Percentiles rank a stretch among this genome's conserved stretches.
Evolutionary conservation across 2,113 vertebrate genomes (phyloP).

Genomic region (Pomatostomus ruficeps): DNA sequence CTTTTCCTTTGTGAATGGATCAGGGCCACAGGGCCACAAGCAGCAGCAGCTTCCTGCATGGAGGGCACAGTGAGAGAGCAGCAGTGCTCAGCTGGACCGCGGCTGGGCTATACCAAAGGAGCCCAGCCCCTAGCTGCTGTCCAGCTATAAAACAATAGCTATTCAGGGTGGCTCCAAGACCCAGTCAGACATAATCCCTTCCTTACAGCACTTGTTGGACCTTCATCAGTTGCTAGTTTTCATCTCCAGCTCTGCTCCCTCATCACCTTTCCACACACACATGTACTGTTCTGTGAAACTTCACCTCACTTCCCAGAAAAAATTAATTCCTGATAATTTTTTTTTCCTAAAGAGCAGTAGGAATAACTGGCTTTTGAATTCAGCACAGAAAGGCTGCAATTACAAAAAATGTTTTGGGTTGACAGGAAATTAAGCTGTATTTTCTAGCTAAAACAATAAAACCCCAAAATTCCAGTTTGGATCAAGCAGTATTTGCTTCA

Average conservation of each 20-base stretch:
- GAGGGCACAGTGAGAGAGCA: background rate
- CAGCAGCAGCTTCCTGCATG: background rate
- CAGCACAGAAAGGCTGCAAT: background rate
- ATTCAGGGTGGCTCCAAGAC: background rate
- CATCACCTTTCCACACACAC: background rate
- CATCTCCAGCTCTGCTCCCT: background rate
- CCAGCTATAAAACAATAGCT: background rate
- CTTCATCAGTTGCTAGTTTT: background rate
- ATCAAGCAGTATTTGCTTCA: background rate
- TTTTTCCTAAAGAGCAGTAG: slow-evolving; percentile 41
- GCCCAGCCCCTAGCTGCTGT: background rate
- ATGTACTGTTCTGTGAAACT: background rate
- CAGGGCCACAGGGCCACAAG: background rate
- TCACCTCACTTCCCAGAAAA: slow-evolving; percentile 2
- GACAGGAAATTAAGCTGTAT: slow-evolving; percentile 38
- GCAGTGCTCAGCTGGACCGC: background rate
- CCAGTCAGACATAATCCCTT: background rate
- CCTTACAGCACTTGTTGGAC: background rate
- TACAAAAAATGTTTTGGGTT: background rate
- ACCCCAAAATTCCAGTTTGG: slow-evolving; percentile 16
- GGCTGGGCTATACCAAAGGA: background rate
- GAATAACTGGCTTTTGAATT: slow-evolving; percentile 3
- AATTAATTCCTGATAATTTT: background rate
- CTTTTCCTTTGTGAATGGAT: accelerated
- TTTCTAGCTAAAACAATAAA: slow-evolving; percentile 52